Base-by-base conservation (phyloP, 2,797 vertebrate species). In the Babyrousa celebensis region DNA sequence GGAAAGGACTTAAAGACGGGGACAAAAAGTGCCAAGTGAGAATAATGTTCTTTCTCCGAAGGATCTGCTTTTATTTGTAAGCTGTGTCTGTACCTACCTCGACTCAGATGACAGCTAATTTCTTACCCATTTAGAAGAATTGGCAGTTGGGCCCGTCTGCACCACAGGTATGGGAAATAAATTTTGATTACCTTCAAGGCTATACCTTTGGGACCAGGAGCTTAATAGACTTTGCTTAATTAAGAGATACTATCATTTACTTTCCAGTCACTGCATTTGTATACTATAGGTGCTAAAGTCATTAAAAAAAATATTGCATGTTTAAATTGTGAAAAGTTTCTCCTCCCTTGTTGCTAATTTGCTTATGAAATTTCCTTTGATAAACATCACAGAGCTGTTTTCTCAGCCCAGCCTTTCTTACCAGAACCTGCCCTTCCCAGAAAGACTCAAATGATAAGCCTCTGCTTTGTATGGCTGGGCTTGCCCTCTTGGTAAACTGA, bases 171-270 rank as follows among this genome's bases (percentile, higher is more conserved):
- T 21, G 3, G 18, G 43, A 11, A 89, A 11, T 29, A 89, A 52
- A 68, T 83, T 89, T 25, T 48, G 43, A 72, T 92, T 67, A 77
- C 32, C 3, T 79, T 92, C 60, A 90, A 32, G 56, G 32, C 56
- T 27, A 10, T n/a, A 63, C 29, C 25, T 85, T 70, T 93, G 72
- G 52, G 75, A 43, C 12, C 11, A 71, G 82, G 68, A 58, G 65
- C 43, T 85, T 85, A 83, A 78, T 36, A 94, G 43, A 65, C 25
- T 84, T 88, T 65, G 25, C 58, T 95, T 89, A 71, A 91, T 89
- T 95, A 92, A 91, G 32, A 52, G 48, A 52, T 52, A n/a, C 58
- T 87, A 56, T 63, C 58, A 86, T 86, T 95, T 78, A 72, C 82
- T 89, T 79, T 78, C 74, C 68, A 86, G 70, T 85, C 52, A 17